A percentile compares a stretch with the other conserved stretches of the same genome.
Conservation (phyloP, 35 echinoderm and acorn worm genomes). For the Heliocidaris erythrogramma region DNA sequence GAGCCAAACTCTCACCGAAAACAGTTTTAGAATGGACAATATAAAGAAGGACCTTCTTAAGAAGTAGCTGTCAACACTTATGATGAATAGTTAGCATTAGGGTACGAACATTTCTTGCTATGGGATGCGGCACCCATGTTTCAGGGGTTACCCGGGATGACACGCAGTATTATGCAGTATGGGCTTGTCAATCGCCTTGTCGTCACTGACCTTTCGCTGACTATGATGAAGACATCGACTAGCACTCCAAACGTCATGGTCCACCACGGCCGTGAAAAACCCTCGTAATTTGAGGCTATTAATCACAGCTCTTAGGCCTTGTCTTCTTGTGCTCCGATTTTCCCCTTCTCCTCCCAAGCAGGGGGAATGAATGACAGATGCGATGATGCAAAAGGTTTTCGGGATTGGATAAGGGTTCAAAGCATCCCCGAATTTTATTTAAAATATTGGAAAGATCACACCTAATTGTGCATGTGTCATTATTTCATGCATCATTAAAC, state of each 20-base stretch:
- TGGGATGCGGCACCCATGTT: neutral
- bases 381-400: neutral
- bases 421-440: too few relatives aligned
- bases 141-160: neutral
- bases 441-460: too few relatives aligned
- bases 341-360: neutral
- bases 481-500: too few relatives aligned
- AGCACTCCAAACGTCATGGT: conserved; percentile 24
- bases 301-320: conserved; percentile 9
- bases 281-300: conserved; percentile 29
- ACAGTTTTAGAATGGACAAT: too few relatives aligned
- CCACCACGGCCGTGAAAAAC: neutral
- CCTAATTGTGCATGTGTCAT: too few relatives aligned
- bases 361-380: neutral
- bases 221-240: conserved; percentile 23
- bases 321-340: neutral
- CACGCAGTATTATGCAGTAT: neutral
- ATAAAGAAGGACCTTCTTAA: too few relatives aligned
- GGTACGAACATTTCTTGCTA: too few relatives aligned
- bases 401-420: neutral
- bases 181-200: conserved; percentile 12
- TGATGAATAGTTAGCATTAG: too few relatives aligned
- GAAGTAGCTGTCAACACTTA: too few relatives aligned
- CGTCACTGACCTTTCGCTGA: conserved; percentile 24
- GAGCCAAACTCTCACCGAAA: too few relatives aligned